Base-by-base conservation (phyloP, 2,797 vertebrate species). In the Gymnodraco acuticeps region DNA sequence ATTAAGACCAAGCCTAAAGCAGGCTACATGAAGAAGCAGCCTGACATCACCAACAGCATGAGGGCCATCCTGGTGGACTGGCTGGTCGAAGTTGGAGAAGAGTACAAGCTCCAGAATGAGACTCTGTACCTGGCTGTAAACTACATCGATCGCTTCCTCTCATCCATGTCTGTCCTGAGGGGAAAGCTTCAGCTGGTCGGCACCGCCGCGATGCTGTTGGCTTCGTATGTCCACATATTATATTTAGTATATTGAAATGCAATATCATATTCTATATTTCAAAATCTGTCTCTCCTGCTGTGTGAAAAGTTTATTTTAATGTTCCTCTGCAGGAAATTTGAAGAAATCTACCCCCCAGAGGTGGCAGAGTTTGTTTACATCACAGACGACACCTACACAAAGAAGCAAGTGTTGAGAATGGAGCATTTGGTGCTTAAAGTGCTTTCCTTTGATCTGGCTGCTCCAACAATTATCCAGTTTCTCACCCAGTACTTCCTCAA, bases 341-440 rank as follows among this genome's bases (percentile, higher is more conserved):
- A 99, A 82, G 98, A 99, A 89, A 99, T 99, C 90, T 99, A 99
- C 84, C 98, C 98, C 55, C 98, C 98, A 5, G 98, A 99, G 93
- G 98, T 99, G 83, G 95, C 97, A 0, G 98, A 99, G 85, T 99
- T 99, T 79, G 98, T 99, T 55, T 99, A 99, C 93, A 99, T 99
- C 92, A 99, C 98, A 55, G 98, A 99, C 0, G 98, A 99, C 88
- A 99, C 98, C 48, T 99, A 99, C 77, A 97, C 97, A 4, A 99
- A 99, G 94, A 99, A 99, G 81, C 98, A 99, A 87, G 98, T 99
- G 90, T 92, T 99, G 41, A 95, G 96, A 88, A 99, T 99, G 98
- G 98, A 99, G 92, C 98, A 99, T 82, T 93, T 99, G 82, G 96
- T 99, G 81, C 94, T 99, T 0, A 99, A 99, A 90, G 98, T 99